Base-by-base conservation (phyloP, 2,888 invertebrate species). In the Caenorhabditis sp. region DNA sequence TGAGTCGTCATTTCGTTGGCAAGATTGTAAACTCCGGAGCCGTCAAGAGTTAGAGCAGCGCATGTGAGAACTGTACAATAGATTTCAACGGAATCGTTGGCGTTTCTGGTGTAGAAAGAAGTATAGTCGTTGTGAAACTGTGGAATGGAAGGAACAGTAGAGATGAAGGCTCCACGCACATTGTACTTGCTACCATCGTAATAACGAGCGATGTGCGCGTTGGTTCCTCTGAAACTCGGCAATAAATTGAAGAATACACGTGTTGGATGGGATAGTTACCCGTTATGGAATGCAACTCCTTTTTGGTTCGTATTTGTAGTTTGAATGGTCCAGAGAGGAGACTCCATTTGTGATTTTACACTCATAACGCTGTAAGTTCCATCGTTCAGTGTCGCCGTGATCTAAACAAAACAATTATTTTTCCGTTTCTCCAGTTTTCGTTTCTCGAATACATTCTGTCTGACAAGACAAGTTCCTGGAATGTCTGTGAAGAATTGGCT, bases 51-150 rank as follows among this genome's bases (percentile, higher is more conserved):
- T 3, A 78, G 39, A 4, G 45, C n/a, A 13, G 61, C 43, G 32
- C 73, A 78, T 8, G 48, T 17, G 0, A 63, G 24, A 9, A 73
- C 52, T 0, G 62, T 68, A 24, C 78, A 78, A 20, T 62, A 72
- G 20, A 78, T 43, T 58, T 80, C 78, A 4, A 80, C 20, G 9
- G 66, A 52, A 24, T 78, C 78, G n/a, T 78, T 76, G 0, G 53
- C 62, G 27, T 78, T 72, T 63, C 74, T 66, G 4, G 82, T 82
- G 56, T 68, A 76, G 55, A 82, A 82, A 17, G 73, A 24, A 5
- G 74, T 65, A 27, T 43, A 43, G 5, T 55, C 55, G 6, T 27
- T 50, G 45, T 73, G 78, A 39, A 65, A 80, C 24, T 81, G 81
- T 11, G 79, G 72, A 1, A 73, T 50, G 0, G 78, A 65, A 2